Evolutionary conservation across 2,113 vertebrate species (phyloP).

Genomic region (Nesogale talazaci): DNA sequence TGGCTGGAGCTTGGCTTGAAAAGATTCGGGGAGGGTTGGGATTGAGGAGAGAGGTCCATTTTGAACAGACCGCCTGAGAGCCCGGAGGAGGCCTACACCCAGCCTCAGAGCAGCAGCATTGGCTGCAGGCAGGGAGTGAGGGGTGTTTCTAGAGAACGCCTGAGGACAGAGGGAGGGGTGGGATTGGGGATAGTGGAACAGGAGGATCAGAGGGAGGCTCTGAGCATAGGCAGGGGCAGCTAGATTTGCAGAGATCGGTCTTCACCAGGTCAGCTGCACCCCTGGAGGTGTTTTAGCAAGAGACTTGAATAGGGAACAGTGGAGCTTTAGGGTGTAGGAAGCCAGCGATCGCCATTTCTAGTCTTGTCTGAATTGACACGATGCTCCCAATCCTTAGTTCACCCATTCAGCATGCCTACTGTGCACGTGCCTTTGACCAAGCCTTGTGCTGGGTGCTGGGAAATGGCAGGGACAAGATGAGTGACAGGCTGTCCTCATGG

Average conservation of each 20-base stretch:
- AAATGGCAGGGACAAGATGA: neutral
- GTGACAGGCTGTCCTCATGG: neutral
- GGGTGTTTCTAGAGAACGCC: neutral
- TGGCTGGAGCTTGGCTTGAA: neutral
- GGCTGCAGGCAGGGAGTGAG: neutral
- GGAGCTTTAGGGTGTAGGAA: neutral
- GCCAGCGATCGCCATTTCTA: fast-evolving
- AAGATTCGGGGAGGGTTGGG: neutral
- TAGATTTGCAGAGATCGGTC: neutral
- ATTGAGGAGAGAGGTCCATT: neutral
- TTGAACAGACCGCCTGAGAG: neutral
- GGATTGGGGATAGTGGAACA: neutral
- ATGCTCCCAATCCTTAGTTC: neutral
- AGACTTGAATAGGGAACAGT: neutral
- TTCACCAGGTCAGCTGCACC: fast-evolving
- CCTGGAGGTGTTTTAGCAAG: neutral
- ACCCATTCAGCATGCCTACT: fast-evolving
- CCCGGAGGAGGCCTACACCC: neutral
- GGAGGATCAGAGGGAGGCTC: neutral
- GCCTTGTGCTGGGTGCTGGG: neutral
- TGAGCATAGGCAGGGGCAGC: neutral
- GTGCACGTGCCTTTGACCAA: neutral
- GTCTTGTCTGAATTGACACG: neutral
- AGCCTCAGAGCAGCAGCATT: neutral
- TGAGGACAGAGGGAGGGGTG: neutral